A percentile compares a stretch with the other conserved stretches of the same genome.
phyloP scores from a whole-genome alignment of 2,888 invertebrate genomes.

The Julus scandinavius region DNA sequence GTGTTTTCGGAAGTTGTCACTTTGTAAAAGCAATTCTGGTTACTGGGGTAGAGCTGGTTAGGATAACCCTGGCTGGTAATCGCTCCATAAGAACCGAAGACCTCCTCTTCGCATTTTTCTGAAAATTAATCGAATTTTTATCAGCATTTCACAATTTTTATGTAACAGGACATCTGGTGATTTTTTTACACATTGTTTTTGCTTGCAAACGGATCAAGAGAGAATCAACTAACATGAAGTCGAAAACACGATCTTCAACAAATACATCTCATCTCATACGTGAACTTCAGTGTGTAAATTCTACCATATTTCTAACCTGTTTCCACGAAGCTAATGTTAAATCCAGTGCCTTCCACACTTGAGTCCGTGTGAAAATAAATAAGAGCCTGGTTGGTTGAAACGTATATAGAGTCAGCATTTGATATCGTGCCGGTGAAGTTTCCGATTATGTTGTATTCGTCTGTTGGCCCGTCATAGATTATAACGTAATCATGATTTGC shows the following conservation, averaged over 20 bases:
- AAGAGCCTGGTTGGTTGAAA: background rate
- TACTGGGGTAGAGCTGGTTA: background rate
- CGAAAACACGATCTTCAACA: too few relatives aligned
- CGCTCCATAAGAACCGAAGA: background rate
- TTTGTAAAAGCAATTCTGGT: background rate
- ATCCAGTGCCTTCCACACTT: background rate
- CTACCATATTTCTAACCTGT: background rate
- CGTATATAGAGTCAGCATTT: background rate
- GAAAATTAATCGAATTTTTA: too few relatives aligned
- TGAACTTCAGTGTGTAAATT: too few relatives aligned
- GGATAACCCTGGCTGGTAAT: background rate
- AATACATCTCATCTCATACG: too few relatives aligned
- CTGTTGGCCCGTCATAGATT: background rate
- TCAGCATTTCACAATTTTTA: too few relatives aligned
- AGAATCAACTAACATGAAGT: too few relatives aligned
- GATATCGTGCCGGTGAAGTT: background rate
- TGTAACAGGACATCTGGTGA: too few relatives aligned
- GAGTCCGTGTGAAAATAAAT: background rate
- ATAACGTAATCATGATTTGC: background rate
- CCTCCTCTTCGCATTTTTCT: background rate
- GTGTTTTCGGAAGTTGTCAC: background rate
- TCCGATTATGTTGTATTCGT: background rate
- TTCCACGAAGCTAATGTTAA: background rate
- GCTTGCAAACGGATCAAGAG: too few relatives aligned
- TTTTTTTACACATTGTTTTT: too few relatives aligned